Conservation (phyloP, 2,113 vertebrate genomes). For the Capreolus pygargus region DNA sequence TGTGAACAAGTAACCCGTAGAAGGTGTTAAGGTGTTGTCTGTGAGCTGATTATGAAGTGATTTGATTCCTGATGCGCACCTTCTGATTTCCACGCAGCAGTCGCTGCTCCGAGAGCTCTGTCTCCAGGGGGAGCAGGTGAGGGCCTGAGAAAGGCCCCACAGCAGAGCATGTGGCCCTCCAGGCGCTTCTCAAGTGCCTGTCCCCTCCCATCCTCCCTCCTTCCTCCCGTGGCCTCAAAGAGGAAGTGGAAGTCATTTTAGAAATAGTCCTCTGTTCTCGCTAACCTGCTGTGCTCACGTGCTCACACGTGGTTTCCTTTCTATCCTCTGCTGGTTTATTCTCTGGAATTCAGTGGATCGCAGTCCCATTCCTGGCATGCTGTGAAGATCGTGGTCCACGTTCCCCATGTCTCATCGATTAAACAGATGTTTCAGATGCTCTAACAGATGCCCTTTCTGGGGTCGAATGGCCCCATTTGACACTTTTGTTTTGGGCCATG, state of each 20-base stretch:
- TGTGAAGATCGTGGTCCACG: neutral
- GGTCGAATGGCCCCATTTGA: neutral
- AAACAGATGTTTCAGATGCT: neutral
- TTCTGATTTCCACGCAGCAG: neutral
- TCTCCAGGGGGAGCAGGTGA: no score
- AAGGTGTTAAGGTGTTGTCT: neutral
- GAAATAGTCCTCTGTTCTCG: neutral
- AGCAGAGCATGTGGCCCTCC: fast-evolving
- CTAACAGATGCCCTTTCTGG: neutral
- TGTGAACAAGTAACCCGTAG: neutral
- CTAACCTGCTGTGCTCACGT: neutral
- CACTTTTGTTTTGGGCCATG: neutral
- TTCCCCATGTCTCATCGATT: neutral
- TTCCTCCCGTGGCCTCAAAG: neutral
- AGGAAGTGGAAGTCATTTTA: neutral
- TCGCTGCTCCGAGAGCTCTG: fast-evolving
- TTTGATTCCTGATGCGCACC: neutral
- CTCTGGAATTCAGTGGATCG: neutral
- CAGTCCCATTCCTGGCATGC: neutral
- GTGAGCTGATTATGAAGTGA: neutral
- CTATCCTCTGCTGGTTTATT: neutral
- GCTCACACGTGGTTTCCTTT: neutral
- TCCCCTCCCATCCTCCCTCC: no score
- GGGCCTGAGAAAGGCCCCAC: neutral
- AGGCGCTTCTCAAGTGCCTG: neutral